phyloP scores from a whole-genome alignment of 2,888 invertebrate genomes.

The Caenorhabditis doughertyi region DNA sequence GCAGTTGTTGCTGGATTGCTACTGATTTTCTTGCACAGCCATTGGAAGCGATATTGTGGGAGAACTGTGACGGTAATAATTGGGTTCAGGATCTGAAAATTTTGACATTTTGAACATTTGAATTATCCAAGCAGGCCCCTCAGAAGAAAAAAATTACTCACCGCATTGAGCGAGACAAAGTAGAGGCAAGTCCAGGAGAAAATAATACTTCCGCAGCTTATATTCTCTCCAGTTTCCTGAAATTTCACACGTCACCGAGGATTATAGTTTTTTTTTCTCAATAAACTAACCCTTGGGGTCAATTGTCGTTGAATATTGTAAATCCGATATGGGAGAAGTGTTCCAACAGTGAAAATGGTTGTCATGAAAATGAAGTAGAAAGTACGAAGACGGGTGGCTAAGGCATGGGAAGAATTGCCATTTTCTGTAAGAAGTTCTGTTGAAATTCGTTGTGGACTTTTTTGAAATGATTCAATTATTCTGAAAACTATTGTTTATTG shows the following conservation, averaged over 20 bases:
- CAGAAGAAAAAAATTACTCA: constrained; percentile 63
- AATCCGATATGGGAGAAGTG: constrained; percentile 79
- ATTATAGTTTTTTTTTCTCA: background rate
- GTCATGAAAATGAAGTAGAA: constrained; percentile 83
- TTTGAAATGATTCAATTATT: too few species aligned
- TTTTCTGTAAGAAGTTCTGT: constrained; percentile 44
- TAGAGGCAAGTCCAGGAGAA: constrained; percentile 76
- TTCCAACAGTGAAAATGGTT: constrained; percentile 78
- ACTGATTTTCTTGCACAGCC: constrained; percentile 60
- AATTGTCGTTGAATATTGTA: constrained; percentile 67
- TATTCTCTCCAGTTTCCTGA: constrained; percentile 40
- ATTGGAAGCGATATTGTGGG: constrained; percentile 79
- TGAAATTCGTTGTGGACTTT: background rate
- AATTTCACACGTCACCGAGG: background rate
- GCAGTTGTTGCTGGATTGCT: constrained; percentile 38
- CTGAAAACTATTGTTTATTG: too few species aligned
- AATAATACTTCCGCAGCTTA: constrained; percentile 71
- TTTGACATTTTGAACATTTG: too few species aligned
- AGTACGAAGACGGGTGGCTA: constrained; percentile 77
- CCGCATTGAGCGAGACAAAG: constrained; percentile 80
- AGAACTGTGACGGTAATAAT: constrained; percentile 81
- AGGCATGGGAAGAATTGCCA: constrained; percentile 67
- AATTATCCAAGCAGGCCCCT: too few species aligned
- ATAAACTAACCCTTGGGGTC: constrained; percentile 31
- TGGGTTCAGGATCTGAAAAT: constrained; percentile 81